These are phyloP conservation scores for Cerceris rybyensis DNA, from an alignment of 2,888 invertebrate genomes.

Conservation along the genomic window DNA sequence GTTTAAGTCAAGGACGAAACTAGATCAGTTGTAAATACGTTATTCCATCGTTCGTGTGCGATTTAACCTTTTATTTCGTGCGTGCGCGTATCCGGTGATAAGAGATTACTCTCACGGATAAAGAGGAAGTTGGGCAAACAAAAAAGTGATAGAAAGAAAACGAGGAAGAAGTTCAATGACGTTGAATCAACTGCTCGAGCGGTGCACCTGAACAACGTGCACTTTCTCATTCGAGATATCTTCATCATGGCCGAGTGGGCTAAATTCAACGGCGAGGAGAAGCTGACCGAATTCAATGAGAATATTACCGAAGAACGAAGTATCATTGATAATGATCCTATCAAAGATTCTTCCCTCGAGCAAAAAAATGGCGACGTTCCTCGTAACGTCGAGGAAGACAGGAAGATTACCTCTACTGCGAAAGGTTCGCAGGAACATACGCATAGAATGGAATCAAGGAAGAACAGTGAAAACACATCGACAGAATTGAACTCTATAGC, in stretches of 20 bases:
- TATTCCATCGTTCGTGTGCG: conserved; percentile 25
- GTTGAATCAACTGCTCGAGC: not conserved
- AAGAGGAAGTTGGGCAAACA: not conserved
- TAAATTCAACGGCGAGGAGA: conserved; percentile 73
- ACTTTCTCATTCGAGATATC: conserved; percentile 12
- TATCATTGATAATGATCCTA: not conserved
- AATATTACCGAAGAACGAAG: conserved; percentile 4
- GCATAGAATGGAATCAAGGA: conserved; percentile 8
- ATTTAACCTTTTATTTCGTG: conserved; percentile 32
- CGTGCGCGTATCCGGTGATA: conserved; percentile 9
- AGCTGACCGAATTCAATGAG: conserved; percentile 43
- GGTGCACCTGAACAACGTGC: conserved; percentile 13
- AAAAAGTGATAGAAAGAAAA: not conserved
- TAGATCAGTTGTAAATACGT: conserved; percentile 66
- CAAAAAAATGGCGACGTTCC: conserved; percentile 40
- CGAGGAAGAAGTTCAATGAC: conserved; percentile 20
- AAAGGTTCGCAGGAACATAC: conserved; percentile 9
- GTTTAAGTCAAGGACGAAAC: conserved; percentile 80
- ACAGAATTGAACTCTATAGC: conserved; percentile 24
- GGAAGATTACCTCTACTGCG: not conserved
- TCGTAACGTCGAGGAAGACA: conserved; percentile 26
- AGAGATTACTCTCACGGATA: conserved; percentile 3
- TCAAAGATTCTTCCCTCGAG: conserved; percentile 7
- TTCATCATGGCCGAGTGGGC: conserved; percentile 77
- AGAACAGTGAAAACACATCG: conserved; percentile 3